Evolutionary conservation across 2,888 invertebrate genomes (phyloP).

Genomic region (Sminthurides aquaticus): DNA sequence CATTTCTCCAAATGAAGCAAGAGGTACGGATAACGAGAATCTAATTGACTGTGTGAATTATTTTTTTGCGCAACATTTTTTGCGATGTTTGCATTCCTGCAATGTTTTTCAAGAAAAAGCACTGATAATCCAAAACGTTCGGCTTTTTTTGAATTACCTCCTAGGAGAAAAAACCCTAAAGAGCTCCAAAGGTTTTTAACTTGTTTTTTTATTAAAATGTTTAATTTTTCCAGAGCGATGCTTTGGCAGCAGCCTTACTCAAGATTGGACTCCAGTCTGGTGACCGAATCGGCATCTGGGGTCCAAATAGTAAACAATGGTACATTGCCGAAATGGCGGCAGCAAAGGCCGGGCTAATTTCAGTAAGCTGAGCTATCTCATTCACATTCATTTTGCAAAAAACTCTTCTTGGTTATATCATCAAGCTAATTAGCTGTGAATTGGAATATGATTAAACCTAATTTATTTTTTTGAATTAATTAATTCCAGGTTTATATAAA

Average conservation of each 20-base stretch:
- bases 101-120: neutral
- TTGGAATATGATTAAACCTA: too few relatives aligned
- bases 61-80: neutral
- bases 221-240: slow-evolving; percentile 65
- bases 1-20: slow-evolving; percentile 51
- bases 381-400: too few relatives aligned
- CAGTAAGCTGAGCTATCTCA: slow-evolving; percentile 56
- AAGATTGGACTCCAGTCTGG: slow-evolving; percentile 62
- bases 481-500: slow-evolving; percentile 68
- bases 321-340: slow-evolving; percentile 62
- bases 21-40: slow-evolving; percentile 46
- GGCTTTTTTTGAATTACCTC: neutral
- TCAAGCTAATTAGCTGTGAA: too few relatives aligned
- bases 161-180: too few relatives aligned
- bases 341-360: slow-evolving; percentile 62
- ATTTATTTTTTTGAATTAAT: too few relatives aligned
- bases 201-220: neutral
- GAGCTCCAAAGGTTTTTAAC: neutral
- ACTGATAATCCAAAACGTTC: too few relatives aligned
- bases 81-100: too few relatives aligned
- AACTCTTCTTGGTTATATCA: too few relatives aligned
- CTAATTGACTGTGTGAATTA: neutral
- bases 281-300: slow-evolving; percentile 71
- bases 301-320: slow-evolving; percentile 72
- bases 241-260: slow-evolving; percentile 63